Evolutionary conservation across 2,797 vertebrate species (phyloP).

Genomic region (Lates japonicus): DNA sequence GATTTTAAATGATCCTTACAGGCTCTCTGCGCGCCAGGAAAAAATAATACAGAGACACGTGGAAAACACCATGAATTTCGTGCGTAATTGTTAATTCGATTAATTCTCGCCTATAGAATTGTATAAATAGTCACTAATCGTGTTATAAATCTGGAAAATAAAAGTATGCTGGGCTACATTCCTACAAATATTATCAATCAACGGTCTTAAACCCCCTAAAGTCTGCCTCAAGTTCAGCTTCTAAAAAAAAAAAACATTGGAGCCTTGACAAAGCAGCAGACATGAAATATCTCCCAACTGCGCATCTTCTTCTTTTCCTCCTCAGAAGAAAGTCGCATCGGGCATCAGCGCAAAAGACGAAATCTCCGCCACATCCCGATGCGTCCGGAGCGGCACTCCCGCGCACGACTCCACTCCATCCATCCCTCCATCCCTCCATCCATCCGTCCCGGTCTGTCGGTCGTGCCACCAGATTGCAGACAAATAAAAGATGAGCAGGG

Average conservation of each 20-base stretch:
- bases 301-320: slow-evolving; percentile 34
- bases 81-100: background rate
- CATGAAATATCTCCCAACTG: slow-evolving; percentile 62
- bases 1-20: slow-evolving; percentile 89
- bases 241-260: slow-evolving; percentile 12
- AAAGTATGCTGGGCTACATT: background rate
- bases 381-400: slow-evolving; percentile 23
- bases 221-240: slow-evolving; percentile 51
- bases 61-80: background rate
- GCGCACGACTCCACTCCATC: slow-evolving; percentile 12
- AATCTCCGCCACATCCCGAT: slow-evolving; percentile 19
- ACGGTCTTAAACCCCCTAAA: slow-evolving; percentile 25
- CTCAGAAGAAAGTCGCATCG: slow-evolving; percentile 12
- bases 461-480: slow-evolving; percentile 78
- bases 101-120: background rate
- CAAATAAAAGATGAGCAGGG: slow-evolving; percentile 75
- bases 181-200: slow-evolving; percentile 29
- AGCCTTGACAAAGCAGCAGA: slow-evolving; percentile 28
- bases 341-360: slow-evolving; percentile 5
- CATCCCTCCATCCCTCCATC: slow-evolving; percentile 37
- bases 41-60: background rate
- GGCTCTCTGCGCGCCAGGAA: slow-evolving; percentile 77
- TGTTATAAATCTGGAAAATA: slow-evolving; percentile 15
- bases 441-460: slow-evolving; percentile 39
- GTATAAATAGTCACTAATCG: rapidly evolving